A percentile compares a stretch with the other conserved stretches of the same genome.
These are phyloP conservation scores for Acanthiza pusilla DNA, from an alignment of 2,797 vertebrate species.

Conservation along the genomic window DNA sequence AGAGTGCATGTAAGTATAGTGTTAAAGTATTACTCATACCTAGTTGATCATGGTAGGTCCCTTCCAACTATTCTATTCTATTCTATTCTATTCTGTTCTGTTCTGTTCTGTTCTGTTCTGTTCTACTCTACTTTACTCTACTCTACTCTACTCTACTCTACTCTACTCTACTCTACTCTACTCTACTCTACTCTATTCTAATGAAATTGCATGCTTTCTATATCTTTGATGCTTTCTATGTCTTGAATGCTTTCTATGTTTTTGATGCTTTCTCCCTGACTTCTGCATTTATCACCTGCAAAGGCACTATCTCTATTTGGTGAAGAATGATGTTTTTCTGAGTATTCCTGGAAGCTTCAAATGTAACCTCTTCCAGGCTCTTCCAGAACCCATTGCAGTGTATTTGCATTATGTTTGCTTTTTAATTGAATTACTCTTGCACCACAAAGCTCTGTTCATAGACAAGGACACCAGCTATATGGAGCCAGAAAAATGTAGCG, in stretches of 20 bases:
- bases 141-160: neutral
- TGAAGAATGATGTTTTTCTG: neutral
- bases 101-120: neutral
- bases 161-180: neutral
- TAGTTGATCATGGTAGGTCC: neutral
- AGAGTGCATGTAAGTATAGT: neutral
- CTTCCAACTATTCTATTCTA: neutral
- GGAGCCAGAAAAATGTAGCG: neutral
- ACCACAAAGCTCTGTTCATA: neutral
- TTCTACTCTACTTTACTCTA: neutral
- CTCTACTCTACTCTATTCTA: neutral
- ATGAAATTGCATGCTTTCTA: neutral
- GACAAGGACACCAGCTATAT: neutral
- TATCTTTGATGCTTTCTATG: neutral
- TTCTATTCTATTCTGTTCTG: neutral
- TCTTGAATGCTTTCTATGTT: neutral
- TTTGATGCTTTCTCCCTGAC: neutral
- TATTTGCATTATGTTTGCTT: neutral
- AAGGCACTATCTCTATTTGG: neutral
- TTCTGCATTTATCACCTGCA: neutral
- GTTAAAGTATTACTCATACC: neutral
- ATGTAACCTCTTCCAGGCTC: neutral
- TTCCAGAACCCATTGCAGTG: neutral
- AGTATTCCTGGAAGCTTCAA: neutral
- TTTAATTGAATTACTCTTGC: neutral